phyloP scores from a whole-genome alignment of 2,113 vertebrate species.

The Calypte anna region DNA sequence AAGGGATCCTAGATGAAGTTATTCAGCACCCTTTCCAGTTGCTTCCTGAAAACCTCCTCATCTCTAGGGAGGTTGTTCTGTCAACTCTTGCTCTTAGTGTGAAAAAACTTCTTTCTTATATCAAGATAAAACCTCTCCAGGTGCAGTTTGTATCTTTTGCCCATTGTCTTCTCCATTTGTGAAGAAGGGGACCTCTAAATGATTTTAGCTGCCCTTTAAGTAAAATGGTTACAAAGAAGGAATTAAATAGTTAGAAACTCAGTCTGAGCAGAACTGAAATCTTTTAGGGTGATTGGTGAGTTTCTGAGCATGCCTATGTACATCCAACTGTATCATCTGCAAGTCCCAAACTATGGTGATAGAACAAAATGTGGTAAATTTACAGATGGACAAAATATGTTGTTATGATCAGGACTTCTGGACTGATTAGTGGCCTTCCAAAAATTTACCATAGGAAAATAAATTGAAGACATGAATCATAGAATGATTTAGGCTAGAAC shows the following conservation, averaged over 20 bases:
- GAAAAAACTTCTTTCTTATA: no score
- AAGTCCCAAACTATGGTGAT: neutral
- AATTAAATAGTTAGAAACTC: neutral
- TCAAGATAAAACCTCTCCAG: no score
- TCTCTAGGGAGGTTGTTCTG: no score
- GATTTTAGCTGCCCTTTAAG: neutral
- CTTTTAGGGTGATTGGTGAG: neutral
- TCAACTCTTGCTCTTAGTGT: no score
- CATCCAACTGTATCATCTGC: neutral
- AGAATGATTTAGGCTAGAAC: no score
- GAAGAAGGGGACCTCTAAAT: no score
- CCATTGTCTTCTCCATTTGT: no score
- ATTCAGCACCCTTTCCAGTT: no score
- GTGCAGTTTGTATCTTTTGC: no score
- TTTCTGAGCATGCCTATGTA: neutral
- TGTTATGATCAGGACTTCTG: neutral
- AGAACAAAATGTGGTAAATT: neutral
- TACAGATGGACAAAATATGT: neutral
- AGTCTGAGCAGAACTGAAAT: neutral
- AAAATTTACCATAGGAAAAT: neutral
- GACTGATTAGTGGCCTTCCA: neutral
- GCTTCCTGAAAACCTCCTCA: no score
- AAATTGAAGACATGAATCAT: neutral
- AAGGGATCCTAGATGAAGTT: no score
- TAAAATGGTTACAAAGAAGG: neutral